Evolutionary conservation across 2,797 vertebrate species (phyloP), one percentile per base, ranked within the genome.

Genomic region (Tenualosa ilisha): DNA sequence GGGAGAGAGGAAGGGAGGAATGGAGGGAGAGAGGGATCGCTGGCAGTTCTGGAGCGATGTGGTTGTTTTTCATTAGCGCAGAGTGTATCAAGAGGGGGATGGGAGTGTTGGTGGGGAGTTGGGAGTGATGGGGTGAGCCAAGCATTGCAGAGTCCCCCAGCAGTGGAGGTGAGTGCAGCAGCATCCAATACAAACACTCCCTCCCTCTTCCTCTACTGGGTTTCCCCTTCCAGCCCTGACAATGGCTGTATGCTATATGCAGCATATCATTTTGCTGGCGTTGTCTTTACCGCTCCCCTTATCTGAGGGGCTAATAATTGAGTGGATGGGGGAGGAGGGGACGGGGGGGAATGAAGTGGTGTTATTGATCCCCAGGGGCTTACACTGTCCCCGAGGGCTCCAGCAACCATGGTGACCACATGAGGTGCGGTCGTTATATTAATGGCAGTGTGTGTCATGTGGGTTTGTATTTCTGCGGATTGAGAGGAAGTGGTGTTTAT

Each of bases 51-150:
- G 1, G 12, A 13, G 63, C 24, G 63, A 24, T 72, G 65, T 72
- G 65, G 65, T 72, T 72, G 65, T 72, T 72, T 72, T 72, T 72
- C 65, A 72, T 72, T 72, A 72, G 65, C 26, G 12, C 13, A 37
- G n/a, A 65, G 61, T 65, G 61, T 11, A 26, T 9, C n/a, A 12
- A n/a, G 6, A 26, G 61, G 8, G 7, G 24, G n/a, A 31, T 31
- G 4, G 56, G 17, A 22, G 46, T 46, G 46, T 46, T 4, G 46
- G 46, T 46, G 46, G 46, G 46, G 51, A 13, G 51, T 11, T 0
- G 13, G 51, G 3, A 12, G 51, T 3, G 51, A 3, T 12, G 50
- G 50, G 50, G 12, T 2, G n/a, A 26, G 61, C 9, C n/a, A 3
- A 65, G 61, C 31, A 31, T 31, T 0, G 61, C n/a, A 65, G 61